phyloP scores from a whole-genome alignment of 2,888 invertebrate genomes.

The Leptopilina syphax region DNA sequence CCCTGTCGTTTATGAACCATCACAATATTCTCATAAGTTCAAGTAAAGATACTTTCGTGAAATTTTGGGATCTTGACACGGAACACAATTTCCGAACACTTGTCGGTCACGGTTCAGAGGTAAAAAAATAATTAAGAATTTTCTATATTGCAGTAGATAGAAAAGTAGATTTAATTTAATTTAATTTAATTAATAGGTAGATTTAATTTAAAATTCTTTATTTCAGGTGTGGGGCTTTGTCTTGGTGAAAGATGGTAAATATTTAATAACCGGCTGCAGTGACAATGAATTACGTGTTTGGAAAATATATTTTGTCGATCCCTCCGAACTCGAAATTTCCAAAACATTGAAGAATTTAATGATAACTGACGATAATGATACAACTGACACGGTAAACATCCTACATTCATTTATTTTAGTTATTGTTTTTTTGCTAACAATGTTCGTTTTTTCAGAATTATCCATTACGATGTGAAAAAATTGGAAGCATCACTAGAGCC shows the following conservation, averaged over 20 bases:
- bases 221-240: slow-evolving; percentile 90
- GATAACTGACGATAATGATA: slow-evolving; percentile 75
- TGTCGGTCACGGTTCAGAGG: slow-evolving; percentile 91
- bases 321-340: slow-evolving; percentile 72
- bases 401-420: background rate
- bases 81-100: slow-evolving; percentile 97
- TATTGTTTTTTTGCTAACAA: too few species aligned
- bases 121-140: slow-evolving; percentile 66
- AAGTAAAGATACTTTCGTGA: slow-evolving; percentile 96
- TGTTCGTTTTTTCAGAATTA: slow-evolving; percentile 74
- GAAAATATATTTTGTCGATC: slow-evolving; percentile 82
- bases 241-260: slow-evolving; percentile 86
- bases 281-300: slow-evolving; percentile 92
- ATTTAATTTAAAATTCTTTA: slow-evolving; percentile 18
- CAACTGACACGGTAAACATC: slow-evolving; percentile 46
- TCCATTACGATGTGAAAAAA: slow-evolving; percentile 86
- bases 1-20: slow-evolving; percentile 85
- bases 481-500: slow-evolving; percentile 88
- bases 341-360: slow-evolving; percentile 77
- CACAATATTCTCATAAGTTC: slow-evolving; percentile 86
- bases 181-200: too few species aligned
- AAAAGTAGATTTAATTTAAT: too few species aligned
- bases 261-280: slow-evolving; percentile 92
- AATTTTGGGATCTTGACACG: slow-evolving; percentile 98
- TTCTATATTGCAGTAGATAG: too few species aligned